phyloP scores from a whole-genome alignment of 2,797 vertebrate species.

The Labroides dimidiatus region DNA sequence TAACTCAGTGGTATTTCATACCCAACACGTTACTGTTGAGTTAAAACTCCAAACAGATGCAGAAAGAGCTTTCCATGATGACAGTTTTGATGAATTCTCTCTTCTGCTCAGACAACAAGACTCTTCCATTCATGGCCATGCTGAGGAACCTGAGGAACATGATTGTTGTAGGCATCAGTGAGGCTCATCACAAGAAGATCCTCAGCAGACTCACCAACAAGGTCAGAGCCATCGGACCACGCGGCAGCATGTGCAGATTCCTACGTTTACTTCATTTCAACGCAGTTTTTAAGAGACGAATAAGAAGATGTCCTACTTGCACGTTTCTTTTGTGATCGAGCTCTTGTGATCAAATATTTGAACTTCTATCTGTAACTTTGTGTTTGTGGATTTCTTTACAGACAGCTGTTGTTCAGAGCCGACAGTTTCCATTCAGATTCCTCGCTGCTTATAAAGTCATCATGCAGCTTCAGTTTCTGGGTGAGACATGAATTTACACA shows the following conservation, averaged over 20 bases:
- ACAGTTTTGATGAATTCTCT: constrained; percentile 11
- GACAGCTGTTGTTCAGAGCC: constrained; percentile 87
- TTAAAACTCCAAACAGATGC: too few relatives aligned
- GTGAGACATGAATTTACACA: constrained; percentile 60
- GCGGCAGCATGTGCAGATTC: not conserved
- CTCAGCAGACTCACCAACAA: constrained; percentile 83
- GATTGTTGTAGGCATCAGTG: constrained; percentile 85
- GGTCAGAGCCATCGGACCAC: constrained; percentile 63
- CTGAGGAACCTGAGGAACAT: constrained; percentile 91
- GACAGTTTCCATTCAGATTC: constrained; percentile 92
- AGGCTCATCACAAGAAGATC: constrained; percentile 84
- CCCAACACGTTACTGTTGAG: too few relatives aligned
- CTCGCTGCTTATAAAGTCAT: constrained; percentile 91
- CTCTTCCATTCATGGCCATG: constrained; percentile 94
- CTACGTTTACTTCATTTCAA: too few relatives aligned
- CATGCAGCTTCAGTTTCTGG: constrained; percentile 73
- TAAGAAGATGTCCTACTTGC: too few relatives aligned
- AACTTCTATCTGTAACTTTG: not conserved
- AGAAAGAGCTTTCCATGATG: too few relatives aligned
- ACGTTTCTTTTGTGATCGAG: too few relatives aligned
- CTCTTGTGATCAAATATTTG: too few relatives aligned
- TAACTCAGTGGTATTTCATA: too few relatives aligned
- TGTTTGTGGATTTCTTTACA: constrained; percentile 57
- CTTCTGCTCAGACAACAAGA: constrained; percentile 79
- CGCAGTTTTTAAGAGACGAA: too few relatives aligned